These are phyloP conservation scores for Caenorhabditis sp. DNA, from an alignment of 2,888 invertebrate species.

Conservation along the genomic window DNA sequence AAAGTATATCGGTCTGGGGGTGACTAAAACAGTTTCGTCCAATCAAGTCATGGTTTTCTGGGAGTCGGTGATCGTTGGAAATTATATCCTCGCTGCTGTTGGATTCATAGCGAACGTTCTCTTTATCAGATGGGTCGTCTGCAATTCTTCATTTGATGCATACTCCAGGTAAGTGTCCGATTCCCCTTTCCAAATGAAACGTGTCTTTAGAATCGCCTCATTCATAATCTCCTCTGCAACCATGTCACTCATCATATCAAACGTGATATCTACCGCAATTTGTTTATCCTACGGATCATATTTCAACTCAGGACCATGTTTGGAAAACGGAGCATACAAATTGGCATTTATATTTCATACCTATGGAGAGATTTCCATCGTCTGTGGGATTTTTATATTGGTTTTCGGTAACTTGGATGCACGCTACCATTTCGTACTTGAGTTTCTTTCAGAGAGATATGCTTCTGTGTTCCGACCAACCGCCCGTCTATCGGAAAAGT, in stretches of 20 bases:
- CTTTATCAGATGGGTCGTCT: conserved; percentile 11
- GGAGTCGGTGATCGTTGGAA: neutral
- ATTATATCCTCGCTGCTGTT: conserved; percentile 13
- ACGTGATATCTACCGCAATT: conserved; percentile 1
- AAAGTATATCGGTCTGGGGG: neutral
- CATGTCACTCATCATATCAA: neutral
- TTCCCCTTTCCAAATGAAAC: too few species aligned
- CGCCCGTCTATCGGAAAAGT: conserved; percentile 9
- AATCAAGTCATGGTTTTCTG: conserved; percentile 19
- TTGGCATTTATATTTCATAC: neutral
- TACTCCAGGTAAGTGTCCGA: conserved; percentile 6
- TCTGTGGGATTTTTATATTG: conserved; percentile 12
- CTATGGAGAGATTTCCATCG: conserved; percentile 10
- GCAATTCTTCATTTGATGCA: conserved; percentile 18
- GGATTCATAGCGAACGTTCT: conserved; percentile 29
- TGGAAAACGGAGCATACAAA: conserved; percentile 1
- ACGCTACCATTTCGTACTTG: neutral
- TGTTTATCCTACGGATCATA: conserved; percentile 20
- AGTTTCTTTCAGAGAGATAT: conserved; percentile 14
- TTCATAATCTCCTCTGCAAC: conserved; percentile 10
- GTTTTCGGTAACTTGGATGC: neutral
- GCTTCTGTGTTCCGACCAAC: conserved; percentile 23
- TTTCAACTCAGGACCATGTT: neutral
- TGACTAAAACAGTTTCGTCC: conserved; percentile 1
- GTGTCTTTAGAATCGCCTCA: conserved; percentile 11